These are phyloP conservation scores for Dreissena rostriformis DNA, from an alignment of 1,140 invertebrate species.

Conservation along the genomic window DNA sequence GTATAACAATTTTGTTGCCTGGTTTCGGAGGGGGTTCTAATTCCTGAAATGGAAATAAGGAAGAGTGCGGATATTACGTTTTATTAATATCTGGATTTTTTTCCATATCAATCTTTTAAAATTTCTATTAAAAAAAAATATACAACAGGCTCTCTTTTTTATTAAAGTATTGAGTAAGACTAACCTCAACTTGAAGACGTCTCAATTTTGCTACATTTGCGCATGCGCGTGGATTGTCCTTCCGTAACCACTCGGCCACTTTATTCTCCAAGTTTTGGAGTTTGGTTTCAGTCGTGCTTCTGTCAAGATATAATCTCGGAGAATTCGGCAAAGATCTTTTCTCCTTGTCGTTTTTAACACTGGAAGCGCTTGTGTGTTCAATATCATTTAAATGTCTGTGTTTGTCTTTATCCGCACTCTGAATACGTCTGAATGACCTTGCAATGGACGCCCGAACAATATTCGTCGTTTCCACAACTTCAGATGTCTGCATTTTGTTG, in stretches of 20 bases:
- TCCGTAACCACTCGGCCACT: conserved; percentile 66
- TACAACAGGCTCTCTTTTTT: not conserved
- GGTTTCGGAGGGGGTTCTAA: conserved; percentile 65
- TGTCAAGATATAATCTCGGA: conserved; percentile 35
- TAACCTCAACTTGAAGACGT: conserved; percentile 65
- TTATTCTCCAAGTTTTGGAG: conserved; percentile 65
- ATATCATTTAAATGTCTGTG: conserved; percentile 23
- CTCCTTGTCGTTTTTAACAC: conserved; percentile 22
- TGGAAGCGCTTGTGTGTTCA: not conserved
- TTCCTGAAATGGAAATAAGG: conserved; percentile 55
- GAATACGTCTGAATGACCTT: conserved; percentile 57
- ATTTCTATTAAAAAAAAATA: not conserved
- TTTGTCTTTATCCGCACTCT: conserved; percentile 57
- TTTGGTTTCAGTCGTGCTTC: conserved; percentile 55
- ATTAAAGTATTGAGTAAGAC: not conserved
- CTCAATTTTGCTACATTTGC: conserved; percentile 66
- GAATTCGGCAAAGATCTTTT: conserved; percentile 31
- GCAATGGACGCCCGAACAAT: conserved; percentile 14
- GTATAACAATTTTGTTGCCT: conserved; percentile 65
- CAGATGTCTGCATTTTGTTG: not conserved
- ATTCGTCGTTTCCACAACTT: not conserved
- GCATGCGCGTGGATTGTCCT: conserved; percentile 66
- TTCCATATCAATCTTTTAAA: not conserved
- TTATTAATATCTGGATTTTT: not conserved
- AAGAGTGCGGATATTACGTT: not conserved